Percentiles rank a stretch among this genome's conserved stretches.
Evolutionary conservation across 2,113 vertebrate species (phyloP).

Genomic region (Poecile atricapillus): DNA sequence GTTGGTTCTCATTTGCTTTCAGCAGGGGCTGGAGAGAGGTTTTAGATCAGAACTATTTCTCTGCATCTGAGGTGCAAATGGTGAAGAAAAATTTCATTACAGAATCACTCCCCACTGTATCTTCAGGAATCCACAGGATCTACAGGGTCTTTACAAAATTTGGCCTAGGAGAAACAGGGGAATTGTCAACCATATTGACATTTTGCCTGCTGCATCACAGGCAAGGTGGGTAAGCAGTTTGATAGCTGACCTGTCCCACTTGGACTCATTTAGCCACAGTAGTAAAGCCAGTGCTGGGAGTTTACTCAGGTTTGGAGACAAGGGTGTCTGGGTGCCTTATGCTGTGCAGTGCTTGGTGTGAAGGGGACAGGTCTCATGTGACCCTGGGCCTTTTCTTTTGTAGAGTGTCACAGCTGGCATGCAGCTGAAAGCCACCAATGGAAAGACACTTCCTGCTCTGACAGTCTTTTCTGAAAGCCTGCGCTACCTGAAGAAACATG

Average conservation of each 20-base stretch:
- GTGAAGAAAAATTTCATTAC: background rate
- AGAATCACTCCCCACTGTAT: background rate
- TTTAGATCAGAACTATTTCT: background rate
- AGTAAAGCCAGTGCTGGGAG: background rate
- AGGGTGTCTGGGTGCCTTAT: background rate
- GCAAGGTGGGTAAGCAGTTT: accelerated
- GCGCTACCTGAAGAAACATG: slow-evolving; percentile 4
- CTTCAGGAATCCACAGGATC: background rate
- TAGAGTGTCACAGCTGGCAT: background rate
- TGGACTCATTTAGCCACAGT: background rate
- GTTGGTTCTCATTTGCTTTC: background rate
- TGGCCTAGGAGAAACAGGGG: background rate
- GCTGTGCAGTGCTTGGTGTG: background rate
- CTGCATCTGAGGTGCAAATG: background rate
- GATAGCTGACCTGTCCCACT: background rate
- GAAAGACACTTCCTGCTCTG: background rate
- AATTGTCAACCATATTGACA: background rate
- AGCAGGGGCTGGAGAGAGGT: background rate
- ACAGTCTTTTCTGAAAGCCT: background rate
- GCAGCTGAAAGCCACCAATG: slow-evolving; percentile 19
- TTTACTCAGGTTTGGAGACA: background rate
- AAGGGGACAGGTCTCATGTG: background rate
- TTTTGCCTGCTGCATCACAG: background rate
- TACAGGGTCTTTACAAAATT: background rate
- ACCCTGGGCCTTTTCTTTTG: background rate